Base-by-base conservation (phyloP, 2,797 vertebrate genomes). In the Taenioides sp. region DNA sequence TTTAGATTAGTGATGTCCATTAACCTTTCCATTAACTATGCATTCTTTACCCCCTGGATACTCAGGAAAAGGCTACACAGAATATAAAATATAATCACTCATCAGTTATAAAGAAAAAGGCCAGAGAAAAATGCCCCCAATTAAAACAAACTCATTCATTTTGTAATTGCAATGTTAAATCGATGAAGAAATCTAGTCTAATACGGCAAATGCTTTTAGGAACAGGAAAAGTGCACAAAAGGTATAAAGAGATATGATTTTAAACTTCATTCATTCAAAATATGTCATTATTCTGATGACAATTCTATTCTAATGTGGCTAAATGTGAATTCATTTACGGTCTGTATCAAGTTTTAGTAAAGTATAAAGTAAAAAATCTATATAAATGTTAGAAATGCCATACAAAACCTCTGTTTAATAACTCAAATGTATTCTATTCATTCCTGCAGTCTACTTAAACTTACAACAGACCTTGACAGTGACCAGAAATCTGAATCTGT, bases 121-220 rank as follows among this genome's bases (percentile, higher is more conserved):
- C 12, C 31, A 57, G 31, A 16, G 27, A 68, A 68, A 57, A 58
- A 68, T 68, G 67, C 11, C 67, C 66, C 54, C 67, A 68, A 68
- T 68, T 68, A 68, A n/a, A 58, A 17, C 20, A 58, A 16, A 43
- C 20, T 27, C 54, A 23, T 68, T 57, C 34, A 43, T 67, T 37
- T 67, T 37, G 20, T 67, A 55, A 67, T 67, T 52, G 52, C 52
- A n/a, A 54, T n/a, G 50, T 67, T 5, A 37, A n/a, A 67, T 67
- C 50, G 18, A 54, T 55, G 31, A 22, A 37, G 52, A 23, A 22
- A 55, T 37, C 31, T 47, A 47, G 43, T 37, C 20, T 5, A 34
- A 55, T 55, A 25, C 40, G 2, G 14, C 63, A 18, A 23, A 64
- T 16, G 40, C 40, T 65, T 31, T 47, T 23, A 22, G 34, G 18